These are phyloP conservation scores for Alca torda DNA, from an alignment of 2,797 vertebrate species.

Conservation along the genomic window DNA sequence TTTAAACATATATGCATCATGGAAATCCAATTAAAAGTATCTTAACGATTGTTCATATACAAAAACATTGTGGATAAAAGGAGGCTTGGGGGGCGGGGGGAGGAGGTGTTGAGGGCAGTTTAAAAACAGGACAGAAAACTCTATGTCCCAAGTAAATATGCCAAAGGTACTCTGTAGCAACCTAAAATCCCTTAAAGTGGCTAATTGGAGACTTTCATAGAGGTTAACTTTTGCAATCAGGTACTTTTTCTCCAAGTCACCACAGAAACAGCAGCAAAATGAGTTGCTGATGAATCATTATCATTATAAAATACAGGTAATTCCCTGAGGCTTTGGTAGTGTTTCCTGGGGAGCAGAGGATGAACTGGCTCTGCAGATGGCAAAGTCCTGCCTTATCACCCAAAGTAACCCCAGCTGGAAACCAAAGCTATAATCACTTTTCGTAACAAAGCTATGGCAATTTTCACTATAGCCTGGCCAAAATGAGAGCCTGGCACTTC, in stretches of 20 bases:
- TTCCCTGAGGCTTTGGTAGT: background rate
- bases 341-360: background rate
- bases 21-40: background rate
- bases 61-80: background rate
- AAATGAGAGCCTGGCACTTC: background rate
- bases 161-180: background rate
- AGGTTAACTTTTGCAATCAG: background rate
- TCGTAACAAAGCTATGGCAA: background rate
- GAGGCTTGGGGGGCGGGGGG: background rate
- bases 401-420: background rate
- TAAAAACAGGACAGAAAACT: background rate
- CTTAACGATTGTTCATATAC: background rate
- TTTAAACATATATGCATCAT: background rate
- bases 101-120: background rate
- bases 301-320: background rate
- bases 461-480: background rate
- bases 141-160: background rate
- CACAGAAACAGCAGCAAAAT: background rate
- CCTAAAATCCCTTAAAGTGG: background rate
- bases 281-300: background rate
- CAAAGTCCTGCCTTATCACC: background rate
- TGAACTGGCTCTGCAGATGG: background rate
- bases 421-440: background rate
- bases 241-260: background rate
- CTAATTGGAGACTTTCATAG: background rate